Evolutionary conservation across 2,797 vertebrate species (phyloP).

Genomic region (Silurus lanzhouensis): DNA sequence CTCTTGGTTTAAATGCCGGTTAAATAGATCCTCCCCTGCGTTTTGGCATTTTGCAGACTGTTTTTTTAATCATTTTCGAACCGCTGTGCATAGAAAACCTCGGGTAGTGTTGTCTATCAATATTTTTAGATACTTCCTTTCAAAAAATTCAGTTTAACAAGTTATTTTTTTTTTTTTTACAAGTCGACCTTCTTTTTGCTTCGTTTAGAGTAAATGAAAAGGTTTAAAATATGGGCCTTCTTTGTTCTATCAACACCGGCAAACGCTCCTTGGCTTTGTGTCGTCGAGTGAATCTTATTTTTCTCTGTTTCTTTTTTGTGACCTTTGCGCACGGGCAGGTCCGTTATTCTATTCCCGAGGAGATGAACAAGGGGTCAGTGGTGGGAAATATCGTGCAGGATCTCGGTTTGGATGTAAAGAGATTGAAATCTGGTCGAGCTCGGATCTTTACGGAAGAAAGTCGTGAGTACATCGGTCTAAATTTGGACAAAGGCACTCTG

Average conservation of each 20-base stretch:
- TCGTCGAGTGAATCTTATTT: too few relatives aligned
- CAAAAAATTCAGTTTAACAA: neutral
- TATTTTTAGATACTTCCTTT: neutral
- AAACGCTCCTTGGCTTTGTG: neutral
- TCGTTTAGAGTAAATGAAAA: neutral
- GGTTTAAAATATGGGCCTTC: neutral
- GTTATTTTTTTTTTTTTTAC: neutral
- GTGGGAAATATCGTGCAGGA: constrained; percentile 31
- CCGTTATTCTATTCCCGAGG: too few relatives aligned
- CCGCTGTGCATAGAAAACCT: constrained; percentile 61
- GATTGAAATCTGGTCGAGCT: constrained; percentile 54
- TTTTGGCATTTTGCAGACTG: constrained; percentile 37
- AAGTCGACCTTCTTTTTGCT: neutral
- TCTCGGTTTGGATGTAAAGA: constrained; percentile 58
- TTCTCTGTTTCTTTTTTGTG: neutral
- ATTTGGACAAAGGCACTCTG: constrained; percentile 61
- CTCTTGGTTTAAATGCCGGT: constrained; percentile 60
- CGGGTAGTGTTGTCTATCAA: constrained; percentile 54
- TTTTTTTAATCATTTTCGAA: constrained; percentile 45
- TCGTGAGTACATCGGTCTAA: constrained; percentile 66
- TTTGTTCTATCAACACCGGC: neutral
- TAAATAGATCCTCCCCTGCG: constrained; percentile 35
- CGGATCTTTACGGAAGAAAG: constrained; percentile 57
- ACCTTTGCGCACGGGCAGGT: neutral
- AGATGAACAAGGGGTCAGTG: too few relatives aligned